Conservation (phyloP, 2,888 invertebrate species). For the Agrenia bidenticulata region DNA sequence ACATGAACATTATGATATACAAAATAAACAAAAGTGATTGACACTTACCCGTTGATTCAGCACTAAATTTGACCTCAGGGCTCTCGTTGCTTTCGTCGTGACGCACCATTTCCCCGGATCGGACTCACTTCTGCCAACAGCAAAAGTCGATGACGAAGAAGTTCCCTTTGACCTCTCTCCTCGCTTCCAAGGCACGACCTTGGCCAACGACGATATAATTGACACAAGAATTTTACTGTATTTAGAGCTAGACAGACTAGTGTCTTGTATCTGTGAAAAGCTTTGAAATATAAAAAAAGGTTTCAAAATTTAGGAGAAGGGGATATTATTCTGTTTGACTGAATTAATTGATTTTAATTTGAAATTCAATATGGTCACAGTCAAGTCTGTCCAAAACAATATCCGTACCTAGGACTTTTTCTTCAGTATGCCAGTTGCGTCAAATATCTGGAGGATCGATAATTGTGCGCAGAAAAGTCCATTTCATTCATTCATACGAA, state of each 20-base stretch:
- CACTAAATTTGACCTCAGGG: conserved; percentile 49
- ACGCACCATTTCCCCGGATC: conserved; percentile 52
- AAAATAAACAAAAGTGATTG: no score
- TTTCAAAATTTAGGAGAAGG: background rate
- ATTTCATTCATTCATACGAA: conserved; percentile 35
- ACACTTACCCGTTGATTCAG: conserved; percentile 50
- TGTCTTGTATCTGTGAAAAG: no score
- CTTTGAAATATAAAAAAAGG: no score
- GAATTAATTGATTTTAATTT: conserved; percentile 14
- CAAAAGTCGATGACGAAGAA: conserved; percentile 28
- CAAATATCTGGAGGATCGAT: conserved; percentile 40
- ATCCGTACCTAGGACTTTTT: conserved; percentile 2
- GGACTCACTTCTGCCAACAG: conserved; percentile 48
- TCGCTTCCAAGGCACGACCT: conserved; percentile 52
- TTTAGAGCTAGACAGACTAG: no score
- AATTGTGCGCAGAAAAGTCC: conserved; percentile 45
- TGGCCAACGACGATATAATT: conserved; percentile 51
- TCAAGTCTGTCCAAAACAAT: conserved; percentile 12
- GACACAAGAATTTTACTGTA: conserved; percentile 47
- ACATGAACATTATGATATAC: no score
- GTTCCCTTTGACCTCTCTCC: conserved; percentile 44
- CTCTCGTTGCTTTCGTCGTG: conserved; percentile 48
- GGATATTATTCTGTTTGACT: background rate
- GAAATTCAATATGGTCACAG: conserved; percentile 45
- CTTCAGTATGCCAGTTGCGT: conserved; percentile 37